Evolutionary conservation across 2,113 vertebrate genomes (phyloP), one percentile per base, ranked within the genome.

Genomic region (Mionectes macconnelli): DNA sequence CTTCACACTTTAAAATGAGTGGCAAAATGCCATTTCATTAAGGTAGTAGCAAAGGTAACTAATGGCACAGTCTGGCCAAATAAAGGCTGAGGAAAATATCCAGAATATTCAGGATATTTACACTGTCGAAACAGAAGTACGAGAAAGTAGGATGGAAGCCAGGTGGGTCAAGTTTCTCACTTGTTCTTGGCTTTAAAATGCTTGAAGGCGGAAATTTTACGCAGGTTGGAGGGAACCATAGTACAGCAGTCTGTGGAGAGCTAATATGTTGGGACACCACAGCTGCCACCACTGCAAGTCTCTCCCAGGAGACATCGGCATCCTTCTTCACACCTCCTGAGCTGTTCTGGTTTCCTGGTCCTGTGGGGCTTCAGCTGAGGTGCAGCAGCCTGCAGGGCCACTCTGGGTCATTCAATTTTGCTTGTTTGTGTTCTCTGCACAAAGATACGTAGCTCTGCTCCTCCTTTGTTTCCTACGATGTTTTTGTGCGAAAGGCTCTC

Each of bases 1-100:
- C 70, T 89, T 77, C 84, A 70, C 40, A 16, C 30, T 94, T 87
- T 50, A 66, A 88, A 92, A 85, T 60, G 33, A 84, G 89, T 62
- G 28, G 55, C 37, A 85, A 79, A 86, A 37, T 0, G 35, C 9
- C 21, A 37, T 87, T 94, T 90, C 57, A 79, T 86, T 88, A 79
- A 53, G 73, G 28, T 35, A 55, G 25, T 10, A 89, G 78, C 45
- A 89, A 66, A 94, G 39, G 60, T 59, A 87, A 67, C 62, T 87
- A 45, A 82, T 60, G 60, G 63, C 67, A 45, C 13, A 70, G 39
- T 74, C 74, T 91, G 67, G 62, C 31, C 72, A 73, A 81, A 77
- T 4, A 79, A 88, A 90, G 23, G 47, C 39, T 31, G 8, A 3
- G 4, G 59, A 77, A 93, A 80, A 70, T 39, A 78, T 84, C 40